Percentiles rank a stretch among this genome's conserved stretches.
Evolutionary conservation across 2,888 invertebrate genomes (phyloP).

Genomic region (Pandemis heparana): DNA sequence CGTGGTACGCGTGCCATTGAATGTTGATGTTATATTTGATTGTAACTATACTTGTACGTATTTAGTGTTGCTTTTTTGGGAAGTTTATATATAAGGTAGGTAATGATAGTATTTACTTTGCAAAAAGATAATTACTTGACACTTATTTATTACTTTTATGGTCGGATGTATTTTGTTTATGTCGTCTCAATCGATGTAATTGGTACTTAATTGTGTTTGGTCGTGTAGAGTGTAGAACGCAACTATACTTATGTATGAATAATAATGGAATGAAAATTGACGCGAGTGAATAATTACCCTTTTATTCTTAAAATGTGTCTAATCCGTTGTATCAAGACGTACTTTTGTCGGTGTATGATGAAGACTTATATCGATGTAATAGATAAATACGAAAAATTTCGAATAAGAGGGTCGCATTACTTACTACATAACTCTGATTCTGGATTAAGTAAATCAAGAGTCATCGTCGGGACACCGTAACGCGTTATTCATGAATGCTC

Average conservation of each 20-base stretch:
- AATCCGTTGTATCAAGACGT: too few relatives aligned
- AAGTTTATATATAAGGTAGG: neutral
- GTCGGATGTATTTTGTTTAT: neutral
- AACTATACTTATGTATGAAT: neutral
- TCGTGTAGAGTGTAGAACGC: neutral
- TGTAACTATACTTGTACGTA: too few relatives aligned
- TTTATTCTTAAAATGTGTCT: too few relatives aligned
- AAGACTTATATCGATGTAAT: too few relatives aligned
- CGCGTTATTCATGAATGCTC: neutral
- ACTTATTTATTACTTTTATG: neutral
- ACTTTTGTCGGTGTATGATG: too few relatives aligned
- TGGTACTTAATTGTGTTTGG: neutral
- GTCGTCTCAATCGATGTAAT: neutral
- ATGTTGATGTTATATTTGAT: constrained; percentile 49
- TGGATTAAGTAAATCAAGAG: neutral
- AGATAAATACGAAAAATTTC: too few relatives aligned
- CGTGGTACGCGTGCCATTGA: constrained; percentile 77
- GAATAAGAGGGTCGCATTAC: too few relatives aligned
- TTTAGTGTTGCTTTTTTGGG: neutral
- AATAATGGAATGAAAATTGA: neutral
- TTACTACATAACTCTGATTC: too few relatives aligned
- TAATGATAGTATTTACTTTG: neutral
- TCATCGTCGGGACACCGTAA: neutral
- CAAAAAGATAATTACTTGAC: neutral
- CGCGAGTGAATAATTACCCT: too few relatives aligned